Conservation (phyloP, 2,797 vertebrate species). For the Bothrops alternatus region DNA sequence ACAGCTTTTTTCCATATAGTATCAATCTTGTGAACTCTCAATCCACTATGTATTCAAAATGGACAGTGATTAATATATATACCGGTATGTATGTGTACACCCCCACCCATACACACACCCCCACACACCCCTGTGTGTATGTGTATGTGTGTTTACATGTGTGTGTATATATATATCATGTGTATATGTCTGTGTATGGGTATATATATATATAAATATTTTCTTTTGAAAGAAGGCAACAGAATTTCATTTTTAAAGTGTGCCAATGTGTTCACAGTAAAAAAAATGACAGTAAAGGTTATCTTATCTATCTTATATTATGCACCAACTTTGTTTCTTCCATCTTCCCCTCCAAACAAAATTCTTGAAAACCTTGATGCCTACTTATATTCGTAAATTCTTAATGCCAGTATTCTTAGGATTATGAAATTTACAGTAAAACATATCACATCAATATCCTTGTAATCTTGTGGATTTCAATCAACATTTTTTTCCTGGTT, state of each 20-base stretch:
- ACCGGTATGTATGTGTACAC: not conserved
- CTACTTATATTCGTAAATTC: not conserved
- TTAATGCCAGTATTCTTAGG: not conserved
- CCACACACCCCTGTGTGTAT: too few species aligned
- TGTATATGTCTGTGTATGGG: too few species aligned
- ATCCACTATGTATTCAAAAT: too few species aligned
- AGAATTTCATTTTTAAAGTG: too few species aligned
- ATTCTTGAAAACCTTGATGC: not conserved
- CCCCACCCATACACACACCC: too few species aligned
- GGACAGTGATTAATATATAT: too few species aligned
- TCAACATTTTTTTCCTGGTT: not conserved
- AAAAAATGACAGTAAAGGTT: not conserved
- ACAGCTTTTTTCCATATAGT: too few species aligned
- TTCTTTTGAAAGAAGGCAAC: not conserved
- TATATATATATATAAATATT: too few species aligned
- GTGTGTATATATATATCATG: too few species aligned
- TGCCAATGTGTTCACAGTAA: not conserved
- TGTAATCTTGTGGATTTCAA: not conserved
- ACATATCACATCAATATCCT: not conserved
- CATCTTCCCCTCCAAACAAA: not conserved
- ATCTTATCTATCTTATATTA: not conserved
- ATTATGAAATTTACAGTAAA: not conserved
- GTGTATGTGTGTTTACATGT: too few species aligned
- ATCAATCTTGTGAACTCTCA: too few species aligned
- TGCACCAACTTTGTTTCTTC: not conserved